These are phyloP conservation scores for Heteromyza rotundicornis DNA, from an alignment of 2,888 invertebrate species.

Conservation along the genomic window DNA sequence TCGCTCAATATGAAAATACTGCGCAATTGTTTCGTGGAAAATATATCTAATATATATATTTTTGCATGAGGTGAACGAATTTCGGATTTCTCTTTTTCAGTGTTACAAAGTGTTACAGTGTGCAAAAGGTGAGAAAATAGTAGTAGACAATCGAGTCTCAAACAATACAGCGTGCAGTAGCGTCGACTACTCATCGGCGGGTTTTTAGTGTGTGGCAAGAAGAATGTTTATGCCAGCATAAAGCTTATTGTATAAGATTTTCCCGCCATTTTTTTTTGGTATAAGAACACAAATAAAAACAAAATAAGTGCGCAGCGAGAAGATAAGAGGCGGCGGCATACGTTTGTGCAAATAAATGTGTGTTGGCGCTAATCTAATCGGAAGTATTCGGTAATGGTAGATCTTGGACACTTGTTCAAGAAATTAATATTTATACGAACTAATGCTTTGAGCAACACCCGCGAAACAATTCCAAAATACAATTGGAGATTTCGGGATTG, in stretches of 20 bases:
- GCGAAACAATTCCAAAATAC: no score
- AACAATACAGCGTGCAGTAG: neutral
- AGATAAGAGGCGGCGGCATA: no score
- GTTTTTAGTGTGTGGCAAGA: conserved; percentile 11
- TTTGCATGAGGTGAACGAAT: conserved; percentile 5
- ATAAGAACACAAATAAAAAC: no score
- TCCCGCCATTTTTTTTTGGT: conserved; percentile 9
- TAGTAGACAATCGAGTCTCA: neutral
- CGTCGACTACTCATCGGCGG: neutral
- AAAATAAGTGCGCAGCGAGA: no score
- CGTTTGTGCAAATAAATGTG: no score
- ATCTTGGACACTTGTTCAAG: no score
- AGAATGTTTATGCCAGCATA: conserved; percentile 12
- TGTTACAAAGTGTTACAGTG: conserved; percentile 15
- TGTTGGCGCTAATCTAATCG: no score
- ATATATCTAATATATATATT: neutral
- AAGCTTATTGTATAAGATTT: conserved; percentile 12
- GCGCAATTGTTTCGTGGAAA: conserved; percentile 11
- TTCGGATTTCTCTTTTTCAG: conserved; percentile 8
- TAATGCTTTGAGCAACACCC: no score
- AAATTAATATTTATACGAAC: no score
- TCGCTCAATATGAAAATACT: conserved; percentile 24
- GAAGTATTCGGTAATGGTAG: no score
- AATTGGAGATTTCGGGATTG: no score
- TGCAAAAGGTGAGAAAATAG: neutral